Base-by-base conservation (phyloP, 2,888 invertebrate species). In the Dynastes hyllus region DNA sequence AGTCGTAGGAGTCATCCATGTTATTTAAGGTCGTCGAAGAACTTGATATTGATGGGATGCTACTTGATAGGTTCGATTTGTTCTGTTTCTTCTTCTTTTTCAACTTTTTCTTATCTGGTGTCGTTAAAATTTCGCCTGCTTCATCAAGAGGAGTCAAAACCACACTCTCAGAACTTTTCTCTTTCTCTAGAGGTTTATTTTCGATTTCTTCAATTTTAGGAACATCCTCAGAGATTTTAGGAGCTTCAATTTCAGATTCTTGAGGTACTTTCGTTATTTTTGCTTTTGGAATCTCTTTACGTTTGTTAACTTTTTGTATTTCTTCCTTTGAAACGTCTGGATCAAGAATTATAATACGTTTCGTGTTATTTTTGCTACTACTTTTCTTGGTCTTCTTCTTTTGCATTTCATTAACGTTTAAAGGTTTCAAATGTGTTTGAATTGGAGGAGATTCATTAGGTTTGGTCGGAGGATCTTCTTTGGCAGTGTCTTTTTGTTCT, bases 1-100 rank as follows among this genome's bases (percentile, higher is more conserved):
- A 84, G 81, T 88, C 87, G 78, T 86, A 87, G 0, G 87, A 85
- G 40, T 86, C 86, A 29, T 87, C 87, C 2, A 79, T 61, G 32
- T 78, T 81, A 61, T 82, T 84, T 40, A 84, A 80, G 0, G 85
- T 84, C 4, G 84, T 81, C 8, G 80, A 83, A 2, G 84, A 84
- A 66, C 83, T 84, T 11, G 86, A 83, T 9, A 58, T 55, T 75
- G 82, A 81, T 71, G 81, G 79, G 8, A 71, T 63, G 77, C 81
- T 82, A 3, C 61, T 61, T n/a, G 71, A 58, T 9, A 65, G 51
- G 2, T 9, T 69, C 16, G 75, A 73, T 67, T 82, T 82, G 76
- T 83, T 84, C 78, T 83, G 83, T 81, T 85, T 85, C 79, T 86
- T 86, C 79, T 85, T 85, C 77, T 85, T 86, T 37, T 81, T 75